Evolutionary conservation across 2,888 invertebrate species (phyloP).

Genomic region (Clostera curtula): DNA sequence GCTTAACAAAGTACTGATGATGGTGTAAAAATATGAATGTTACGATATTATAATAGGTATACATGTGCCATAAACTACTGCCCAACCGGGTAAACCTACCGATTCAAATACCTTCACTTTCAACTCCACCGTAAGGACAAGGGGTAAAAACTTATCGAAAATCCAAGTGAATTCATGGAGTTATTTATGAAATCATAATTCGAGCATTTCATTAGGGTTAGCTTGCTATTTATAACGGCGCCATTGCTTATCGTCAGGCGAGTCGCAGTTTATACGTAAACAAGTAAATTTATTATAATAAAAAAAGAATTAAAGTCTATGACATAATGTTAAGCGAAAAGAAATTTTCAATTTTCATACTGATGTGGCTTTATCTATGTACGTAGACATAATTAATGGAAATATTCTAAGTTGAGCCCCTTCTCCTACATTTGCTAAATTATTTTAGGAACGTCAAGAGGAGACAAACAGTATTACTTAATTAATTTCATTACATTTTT

Average conservation of each 20-base stretch:
- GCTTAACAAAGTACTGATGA: constrained; percentile 29
- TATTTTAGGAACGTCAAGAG: constrained; percentile 40
- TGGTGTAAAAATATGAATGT: constrained; percentile 48
- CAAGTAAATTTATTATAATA: no score
- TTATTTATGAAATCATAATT: constrained; percentile 11
- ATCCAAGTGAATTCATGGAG: no score
- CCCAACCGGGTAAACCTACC: constrained; percentile 48
- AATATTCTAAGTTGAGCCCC: no score
- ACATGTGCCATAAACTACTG: constrained; percentile 62
- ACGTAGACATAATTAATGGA: no score
- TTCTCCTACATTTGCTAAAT: constrained; percentile 27
- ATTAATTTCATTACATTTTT: constrained; percentile 60
- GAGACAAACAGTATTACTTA: constrained; percentile 70
- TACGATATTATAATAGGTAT: constrained; percentile 40
- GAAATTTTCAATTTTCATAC: no score
- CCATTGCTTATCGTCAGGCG: no score
- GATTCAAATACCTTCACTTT: constrained; percentile 31
- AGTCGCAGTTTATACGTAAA: no score
- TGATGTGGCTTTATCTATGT: no score
- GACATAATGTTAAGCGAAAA: no score
- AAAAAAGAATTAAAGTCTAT: neutral
- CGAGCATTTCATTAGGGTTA: no score
- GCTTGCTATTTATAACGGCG: no score
- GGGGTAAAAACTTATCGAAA: no score
- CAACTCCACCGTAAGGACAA: constrained; percentile 5